Evolutionary conservation across 2,888 invertebrate species (phyloP).

Genomic region (Ganaspis brasiliensis): DNA sequence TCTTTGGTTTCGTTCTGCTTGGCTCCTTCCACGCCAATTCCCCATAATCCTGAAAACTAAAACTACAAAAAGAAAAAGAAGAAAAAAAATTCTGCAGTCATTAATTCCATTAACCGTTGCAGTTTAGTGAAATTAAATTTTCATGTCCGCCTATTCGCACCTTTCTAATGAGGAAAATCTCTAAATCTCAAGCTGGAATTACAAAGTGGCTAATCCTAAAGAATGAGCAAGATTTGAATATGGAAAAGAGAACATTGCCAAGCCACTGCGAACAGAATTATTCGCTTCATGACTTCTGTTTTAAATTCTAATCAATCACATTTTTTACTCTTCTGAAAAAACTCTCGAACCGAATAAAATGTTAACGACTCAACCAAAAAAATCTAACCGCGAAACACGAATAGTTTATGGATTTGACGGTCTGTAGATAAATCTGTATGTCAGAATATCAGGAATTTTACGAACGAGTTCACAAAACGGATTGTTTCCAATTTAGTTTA

Average conservation of each 20-base stretch:
- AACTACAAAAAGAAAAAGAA: constrained; percentile 39
- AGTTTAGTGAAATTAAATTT: constrained; percentile 61
- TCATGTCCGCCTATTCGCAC: neutral
- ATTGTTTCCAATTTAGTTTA: constrained; percentile 9
- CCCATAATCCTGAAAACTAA: neutral
- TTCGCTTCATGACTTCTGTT: neutral
- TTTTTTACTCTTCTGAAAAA: neutral
- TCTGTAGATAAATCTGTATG: neutral
- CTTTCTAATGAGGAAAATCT: neutral
- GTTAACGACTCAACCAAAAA: neutral
- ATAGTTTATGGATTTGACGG: neutral
- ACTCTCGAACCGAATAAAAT: neutral
- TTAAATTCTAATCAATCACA: constrained; percentile 5
- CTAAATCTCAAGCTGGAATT: neutral
- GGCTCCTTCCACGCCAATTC: constrained; percentile 4
- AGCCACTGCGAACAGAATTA: neutral
- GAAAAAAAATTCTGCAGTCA: constrained; percentile 34
- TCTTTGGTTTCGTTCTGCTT: constrained; percentile 45
- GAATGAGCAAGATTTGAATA: neutral
- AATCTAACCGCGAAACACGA: neutral
- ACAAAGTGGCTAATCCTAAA: neutral
- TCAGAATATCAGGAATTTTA: neutral
- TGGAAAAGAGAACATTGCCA: neutral
- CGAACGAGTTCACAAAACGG: neutral
- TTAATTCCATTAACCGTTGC: constrained; percentile 55